Percentiles rank a stretch among this genome's conserved stretches.
phyloP scores from a whole-genome alignment of 2,113 vertebrate genomes.

The Corythoichthys haematopterus region DNA sequence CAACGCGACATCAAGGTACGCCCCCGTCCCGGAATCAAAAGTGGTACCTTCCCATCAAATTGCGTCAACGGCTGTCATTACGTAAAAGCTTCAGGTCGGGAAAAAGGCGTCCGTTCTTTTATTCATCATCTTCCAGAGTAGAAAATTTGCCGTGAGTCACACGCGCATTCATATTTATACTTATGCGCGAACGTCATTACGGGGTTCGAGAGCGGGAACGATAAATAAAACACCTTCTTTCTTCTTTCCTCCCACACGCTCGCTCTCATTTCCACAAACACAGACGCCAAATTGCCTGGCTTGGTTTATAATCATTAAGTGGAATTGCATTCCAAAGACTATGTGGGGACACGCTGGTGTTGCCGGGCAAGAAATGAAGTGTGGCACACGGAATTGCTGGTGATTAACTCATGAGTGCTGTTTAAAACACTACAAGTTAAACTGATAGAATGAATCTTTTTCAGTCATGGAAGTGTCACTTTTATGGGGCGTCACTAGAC shows the following conservation, averaged over 20 bases:
- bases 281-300: neutral
- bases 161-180: neutral
- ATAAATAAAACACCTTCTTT: conserved; percentile 1
- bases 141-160: neutral
- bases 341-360: neutral
- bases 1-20: conserved; percentile 85
- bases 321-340: neutral
- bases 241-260: conserved; percentile 3
- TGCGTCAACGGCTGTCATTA: neutral
- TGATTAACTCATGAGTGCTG: neutral
- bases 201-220: neutral
- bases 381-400: neutral
- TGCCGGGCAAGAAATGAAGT: neutral
- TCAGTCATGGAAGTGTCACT: no score
- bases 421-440: neutral
- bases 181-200: neutral
- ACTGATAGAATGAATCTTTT: no score
- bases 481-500: no score
- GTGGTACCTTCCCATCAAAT: neutral
- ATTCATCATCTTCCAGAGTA: neutral
- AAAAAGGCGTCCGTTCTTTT: neutral
- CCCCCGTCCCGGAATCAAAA: neutral
- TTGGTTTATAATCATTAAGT: neutral
- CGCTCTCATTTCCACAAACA: neutral
- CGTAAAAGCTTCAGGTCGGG: neutral